A percentile compares a stretch with the other conserved stretches of the same genome.
Evolutionary conservation across 37 sponge, comb jelly and placozoan genomes (phyloP).

Genomic region (Halisarca cf. caerulea): DNA sequence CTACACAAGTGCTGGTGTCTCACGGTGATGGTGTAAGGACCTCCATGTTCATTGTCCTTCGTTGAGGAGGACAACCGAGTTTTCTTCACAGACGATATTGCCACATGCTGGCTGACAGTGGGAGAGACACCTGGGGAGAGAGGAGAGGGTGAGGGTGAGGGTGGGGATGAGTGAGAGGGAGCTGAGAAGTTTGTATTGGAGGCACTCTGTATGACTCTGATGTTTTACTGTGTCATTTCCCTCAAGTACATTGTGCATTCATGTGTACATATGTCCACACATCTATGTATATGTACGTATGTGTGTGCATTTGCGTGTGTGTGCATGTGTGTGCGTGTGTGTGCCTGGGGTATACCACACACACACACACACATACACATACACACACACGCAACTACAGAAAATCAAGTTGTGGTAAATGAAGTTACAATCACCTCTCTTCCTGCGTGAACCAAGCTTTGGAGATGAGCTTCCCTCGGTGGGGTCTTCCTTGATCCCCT

Average conservation of each 20-base stretch:
- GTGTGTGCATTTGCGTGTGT: background rate
- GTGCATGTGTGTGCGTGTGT: background rate
- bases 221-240: too few relatives aligned
- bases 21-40: slow-evolving; percentile 7
- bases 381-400: too few relatives aligned
- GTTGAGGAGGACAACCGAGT: background rate
- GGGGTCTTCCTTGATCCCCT: slow-evolving; percentile 4
- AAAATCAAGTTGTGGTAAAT: too few relatives aligned
- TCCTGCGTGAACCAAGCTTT: background rate
- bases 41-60: background rate
- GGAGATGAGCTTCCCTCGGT: background rate
- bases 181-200: too few relatives aligned
- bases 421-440: background rate
- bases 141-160: too few relatives aligned
- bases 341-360: too few relatives aligned
- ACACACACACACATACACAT: too few relatives aligned
- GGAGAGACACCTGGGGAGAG: background rate
- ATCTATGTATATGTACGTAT: background rate
- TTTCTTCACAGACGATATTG: background rate
- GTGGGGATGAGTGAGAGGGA: too few relatives aligned
- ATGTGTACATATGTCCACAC: background rate
- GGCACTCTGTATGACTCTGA: background rate
- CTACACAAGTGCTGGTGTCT: too few relatives aligned
- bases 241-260: too few relatives aligned
- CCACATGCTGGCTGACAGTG: background rate